A percentile compares a stretch with the other conserved stretches of the same genome.
Evolutionary conservation across 2,113 vertebrate species (phyloP).

Genomic region (Campylomormyrus tamandua): DNA sequence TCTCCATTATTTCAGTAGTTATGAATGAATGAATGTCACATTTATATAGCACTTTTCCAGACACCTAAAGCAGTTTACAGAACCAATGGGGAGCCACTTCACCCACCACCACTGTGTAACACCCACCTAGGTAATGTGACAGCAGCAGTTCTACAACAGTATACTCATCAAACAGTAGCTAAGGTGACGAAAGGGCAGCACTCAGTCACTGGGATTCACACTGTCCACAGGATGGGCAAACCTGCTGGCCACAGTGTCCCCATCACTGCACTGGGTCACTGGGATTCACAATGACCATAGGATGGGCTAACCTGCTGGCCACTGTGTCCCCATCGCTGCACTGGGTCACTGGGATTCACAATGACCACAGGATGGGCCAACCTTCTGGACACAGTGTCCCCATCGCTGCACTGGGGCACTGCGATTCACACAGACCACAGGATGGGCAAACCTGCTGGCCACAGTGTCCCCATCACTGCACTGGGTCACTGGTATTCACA

Average conservation of each 20-base stretch:
- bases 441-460: too few relatives aligned
- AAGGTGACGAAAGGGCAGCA: background rate
- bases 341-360: too few relatives aligned
- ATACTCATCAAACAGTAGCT: background rate
- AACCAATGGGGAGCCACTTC: background rate
- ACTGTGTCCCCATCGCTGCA: too few relatives aligned
- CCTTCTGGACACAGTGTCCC: too few relatives aligned
- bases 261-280: too few relatives aligned
- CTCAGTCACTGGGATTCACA: too few relatives aligned
- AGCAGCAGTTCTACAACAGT: background rate
- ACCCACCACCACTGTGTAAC: background rate
- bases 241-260: background rate
- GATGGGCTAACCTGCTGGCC: too few relatives aligned
- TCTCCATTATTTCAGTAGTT: background rate
- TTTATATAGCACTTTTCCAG: background rate
- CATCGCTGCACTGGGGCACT: too few relatives aligned
- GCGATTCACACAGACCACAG: too few relatives aligned
- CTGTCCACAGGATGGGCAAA: too few relatives aligned
- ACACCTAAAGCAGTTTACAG: background rate
- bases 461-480: background rate
- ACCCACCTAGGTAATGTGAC: background rate
- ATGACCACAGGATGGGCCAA: too few relatives aligned
- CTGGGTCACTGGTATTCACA: background rate
- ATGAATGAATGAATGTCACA: background rate
- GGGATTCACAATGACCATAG: too few relatives aligned